Percentiles rank a stretch among this genome's conserved stretches.
phyloP scores from a whole-genome alignment of 2,797 vertebrate genomes.

The Tapirus indicus region DNA sequence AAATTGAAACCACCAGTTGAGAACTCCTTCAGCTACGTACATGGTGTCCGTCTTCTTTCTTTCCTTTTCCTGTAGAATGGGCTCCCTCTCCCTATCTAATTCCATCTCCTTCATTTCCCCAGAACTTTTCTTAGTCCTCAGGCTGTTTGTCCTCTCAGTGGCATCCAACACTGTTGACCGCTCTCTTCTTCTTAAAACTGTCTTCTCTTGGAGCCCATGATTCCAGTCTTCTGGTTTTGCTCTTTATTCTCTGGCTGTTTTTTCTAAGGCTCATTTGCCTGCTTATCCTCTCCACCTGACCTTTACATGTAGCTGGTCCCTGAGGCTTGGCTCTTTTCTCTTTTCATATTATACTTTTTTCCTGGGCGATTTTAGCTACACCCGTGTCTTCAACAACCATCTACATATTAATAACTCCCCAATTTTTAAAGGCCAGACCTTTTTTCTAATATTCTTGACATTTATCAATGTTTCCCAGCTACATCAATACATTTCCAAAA shows the following conservation, averaged over 20 bases:
- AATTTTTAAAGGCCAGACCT: conserved; percentile 20
- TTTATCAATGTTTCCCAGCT: conserved; percentile 18
- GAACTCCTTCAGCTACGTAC: background rate
- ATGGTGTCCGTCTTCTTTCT: background rate
- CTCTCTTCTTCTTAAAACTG: background rate
- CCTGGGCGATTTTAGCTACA: background rate
- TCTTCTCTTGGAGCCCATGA: background rate
- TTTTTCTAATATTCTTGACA: conserved; percentile 35
- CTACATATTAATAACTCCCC: background rate
- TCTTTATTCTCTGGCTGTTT: background rate
- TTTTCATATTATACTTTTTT: background rate
- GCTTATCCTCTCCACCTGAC: background rate
- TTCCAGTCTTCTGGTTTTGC: background rate
- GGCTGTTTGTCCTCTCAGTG: background rate
- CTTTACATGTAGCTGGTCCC: conserved; percentile 37
- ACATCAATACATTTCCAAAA: conserved; percentile 51
- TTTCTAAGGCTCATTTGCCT: background rate
- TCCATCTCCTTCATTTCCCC: background rate
- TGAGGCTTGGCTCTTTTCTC: conserved; percentile 1
- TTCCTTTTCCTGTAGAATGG: background rate
- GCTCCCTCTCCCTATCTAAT: background rate
- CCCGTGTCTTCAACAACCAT: background rate
- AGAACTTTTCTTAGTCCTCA: background rate
- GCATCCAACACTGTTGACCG: background rate
- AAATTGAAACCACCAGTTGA: background rate